A percentile compares a stretch with the other conserved stretches of the same genome.
phyloP scores from a whole-genome alignment of 30 jellyfish, hydroid and myxozoan species.

The Aurelia sp. region DNA sequence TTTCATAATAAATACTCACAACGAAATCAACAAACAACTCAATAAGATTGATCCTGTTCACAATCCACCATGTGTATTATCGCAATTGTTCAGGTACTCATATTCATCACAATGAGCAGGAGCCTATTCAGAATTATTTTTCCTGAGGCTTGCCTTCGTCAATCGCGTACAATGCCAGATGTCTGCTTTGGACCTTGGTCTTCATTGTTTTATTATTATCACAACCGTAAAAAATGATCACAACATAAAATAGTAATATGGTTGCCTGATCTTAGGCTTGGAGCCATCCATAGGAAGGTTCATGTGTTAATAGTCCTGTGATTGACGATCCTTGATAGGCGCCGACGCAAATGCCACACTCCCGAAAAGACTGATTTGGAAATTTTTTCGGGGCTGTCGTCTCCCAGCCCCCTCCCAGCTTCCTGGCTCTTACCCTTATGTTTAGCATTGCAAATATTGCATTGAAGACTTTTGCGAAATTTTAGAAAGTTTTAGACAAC shows the following conservation, averaged over 20 bases:
- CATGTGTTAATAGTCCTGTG: no score
- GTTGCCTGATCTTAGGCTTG: background rate
- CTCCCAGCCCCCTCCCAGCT: background rate
- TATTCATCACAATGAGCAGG: slow-evolving; percentile 14
- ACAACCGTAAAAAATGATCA: background rate
- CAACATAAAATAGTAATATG: background rate
- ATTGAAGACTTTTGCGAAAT: no score
- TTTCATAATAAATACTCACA: background rate
- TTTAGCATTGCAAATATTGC: background rate
- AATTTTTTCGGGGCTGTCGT: background rate
- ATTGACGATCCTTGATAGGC: no score
- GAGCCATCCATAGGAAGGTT: background rate
- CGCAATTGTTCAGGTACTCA: slow-evolving; percentile 22
- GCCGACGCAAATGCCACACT: background rate
- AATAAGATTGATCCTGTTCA: slow-evolving; percentile 6
- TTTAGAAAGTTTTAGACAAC: no score
- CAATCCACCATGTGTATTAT: slow-evolving; percentile 33
- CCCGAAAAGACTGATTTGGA: background rate
- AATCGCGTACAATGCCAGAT: slow-evolving; percentile 32
- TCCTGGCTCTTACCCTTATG: background rate
- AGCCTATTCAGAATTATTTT: slow-evolving; percentile 19
- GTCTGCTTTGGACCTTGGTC: slow-evolving; percentile 26
- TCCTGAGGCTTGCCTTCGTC: slow-evolving; percentile 59
- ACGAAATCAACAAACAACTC: slow-evolving; percentile 4
- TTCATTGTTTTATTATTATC: slow-evolving; percentile 14